Base-by-base conservation (phyloP, 2,113 vertebrate genomes). In the Oxyura jamaicensis region DNA sequence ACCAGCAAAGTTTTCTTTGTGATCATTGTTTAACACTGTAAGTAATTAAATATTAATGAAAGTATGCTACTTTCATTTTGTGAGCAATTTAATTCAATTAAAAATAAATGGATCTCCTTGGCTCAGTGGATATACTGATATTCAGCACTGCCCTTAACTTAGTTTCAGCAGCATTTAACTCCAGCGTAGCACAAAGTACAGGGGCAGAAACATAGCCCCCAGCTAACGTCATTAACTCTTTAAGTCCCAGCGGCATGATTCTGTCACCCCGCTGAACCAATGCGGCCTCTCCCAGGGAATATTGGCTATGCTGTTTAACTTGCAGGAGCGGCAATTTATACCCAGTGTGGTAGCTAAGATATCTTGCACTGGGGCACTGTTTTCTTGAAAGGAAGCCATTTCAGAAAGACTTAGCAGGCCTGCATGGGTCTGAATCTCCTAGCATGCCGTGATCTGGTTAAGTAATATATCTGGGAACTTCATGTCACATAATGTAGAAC, bases 31-130 rank as follows among this genome's bases (percentile, higher is more conserved):
- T 98, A 98, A 98, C 98, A 97, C 94, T 97, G 96, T 96, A 97
- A 96, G 96, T 96, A 98, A 98, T 98, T 97, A 98, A 98, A 98
- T 98, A 98, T 98, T 98, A 98, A 98, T 98, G 98, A 97, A 98
- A 98, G 97, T 98, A 98, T 97, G 98, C 96, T 97, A 96, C 98
- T 98, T 98, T 97, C 97, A 98, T 98, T 98, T 98, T 98, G 98
- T 98, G 97, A 98, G 97, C 98, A 98, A 98, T 98, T 98, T 98
- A 98, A 98, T 98, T 98, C 98, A 98, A 98, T 98, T 98, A 98
- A 98, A 98, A 98, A 98, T 98, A 98, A 98, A 98, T 98, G 97
- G 97, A 97, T 98, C 97, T 98, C 97, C 95, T 94, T 98, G 98
- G 98, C 98, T 98, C 98, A 97, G 96, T 96, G 97, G 97, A 96